Evolutionary conservation across 2,797 vertebrate genomes (phyloP).

Genomic region (Cygnus olor): DNA sequence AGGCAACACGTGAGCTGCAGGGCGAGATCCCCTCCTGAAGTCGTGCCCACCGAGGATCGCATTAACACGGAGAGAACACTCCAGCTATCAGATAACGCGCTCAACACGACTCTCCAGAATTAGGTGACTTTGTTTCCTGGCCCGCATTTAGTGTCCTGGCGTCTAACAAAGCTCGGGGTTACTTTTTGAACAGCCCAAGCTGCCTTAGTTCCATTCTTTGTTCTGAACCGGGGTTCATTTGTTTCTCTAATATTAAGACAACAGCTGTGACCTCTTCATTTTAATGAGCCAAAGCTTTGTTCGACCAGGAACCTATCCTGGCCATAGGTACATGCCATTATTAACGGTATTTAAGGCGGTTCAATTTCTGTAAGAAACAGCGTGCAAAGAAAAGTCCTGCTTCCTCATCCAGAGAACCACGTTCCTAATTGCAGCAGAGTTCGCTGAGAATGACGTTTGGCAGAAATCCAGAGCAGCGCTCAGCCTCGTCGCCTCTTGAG

Average conservation of each 20-base stretch:
- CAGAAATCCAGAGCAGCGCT: neutral
- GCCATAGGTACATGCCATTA: neutral
- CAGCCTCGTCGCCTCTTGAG: neutral
- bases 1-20: neutral
- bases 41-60: neutral
- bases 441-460: neutral
- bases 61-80: neutral
- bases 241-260: neutral
- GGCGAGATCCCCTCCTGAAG: neutral
- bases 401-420: neutral
- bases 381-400: neutral
- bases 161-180: neutral
- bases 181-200: conserved; percentile 2
- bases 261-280: conserved; percentile 4
- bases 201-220: neutral
- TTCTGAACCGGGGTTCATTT: neutral
- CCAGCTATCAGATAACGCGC: neutral
- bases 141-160: neutral
- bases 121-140: conserved; percentile 47
- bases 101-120: neutral
- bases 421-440: neutral
- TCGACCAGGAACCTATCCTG: neutral
- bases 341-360: neutral
- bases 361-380: neutral
- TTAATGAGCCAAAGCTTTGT: conserved; percentile 22